Base-by-base conservation (phyloP, 2,797 vertebrate genomes). In the Eupleurogrammus muticus region DNA sequence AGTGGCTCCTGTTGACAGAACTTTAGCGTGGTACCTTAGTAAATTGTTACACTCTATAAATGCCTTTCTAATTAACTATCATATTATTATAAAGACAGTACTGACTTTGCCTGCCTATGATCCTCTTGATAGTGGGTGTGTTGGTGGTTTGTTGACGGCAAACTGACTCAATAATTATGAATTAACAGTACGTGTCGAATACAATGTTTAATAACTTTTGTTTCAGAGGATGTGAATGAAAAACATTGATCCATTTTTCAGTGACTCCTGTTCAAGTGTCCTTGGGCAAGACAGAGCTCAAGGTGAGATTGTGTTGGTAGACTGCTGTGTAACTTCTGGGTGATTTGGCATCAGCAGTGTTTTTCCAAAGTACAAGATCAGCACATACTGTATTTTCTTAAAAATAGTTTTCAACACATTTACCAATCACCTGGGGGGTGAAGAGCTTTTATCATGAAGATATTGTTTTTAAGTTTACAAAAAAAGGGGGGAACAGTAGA, bases 281-380 rank as follows among this genome's bases (percentile, higher is more conserved):
- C 51, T 72, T 42, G 19, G 19, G n/a, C 7, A 24, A 17, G 24
- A 44, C 40, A 17, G 40, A 17, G 40, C 16, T 44, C 40, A 44
- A 17, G 40, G 40, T 44, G 40, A 44, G 40, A 44, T 6, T 44
- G 16, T 44, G 40, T 44, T 16, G 17, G 34, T 35, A 19, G 28
- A 55, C 53, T 42, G 64, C 48, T 38, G 48, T 36, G 49, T 54
- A 35, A 19, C 63, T 69, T 54, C 65, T 50, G 35, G 1, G 3
- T 59, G 59, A 0, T 64, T 69, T 28, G 13, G 13, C 20, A 32
- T 61, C 44, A 66, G 42, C 28, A 38, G 28, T 21, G 7, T 21
- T 19, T 28, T 23, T n/a, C 11, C 21, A 64, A 53, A 42, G 17
- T 50, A 51, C 44, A 46, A 53, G 19, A 50, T 70, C 66, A 70